Evolutionary conservation across 2,888 invertebrate genomes (phyloP), one percentile per base, ranked within the genome.

Genomic region (Cabera pusaria): DNA sequence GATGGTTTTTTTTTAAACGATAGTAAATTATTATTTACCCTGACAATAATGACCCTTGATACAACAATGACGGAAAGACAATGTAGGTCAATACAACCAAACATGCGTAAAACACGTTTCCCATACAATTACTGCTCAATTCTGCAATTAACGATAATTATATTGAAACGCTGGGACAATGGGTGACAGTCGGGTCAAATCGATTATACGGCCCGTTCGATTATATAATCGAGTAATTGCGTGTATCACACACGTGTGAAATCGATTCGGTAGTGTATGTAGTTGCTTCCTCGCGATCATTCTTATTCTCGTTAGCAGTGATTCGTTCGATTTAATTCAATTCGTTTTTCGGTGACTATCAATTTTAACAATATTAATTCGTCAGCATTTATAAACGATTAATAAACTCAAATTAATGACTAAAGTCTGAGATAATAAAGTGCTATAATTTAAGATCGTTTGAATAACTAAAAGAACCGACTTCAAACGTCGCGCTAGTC

Each of bases 181-280:
- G 19, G 38, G 26, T 9, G 41, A 35, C 22, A 10, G 18, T n/a
- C 35, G 31, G 29, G 26, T 21, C 35, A 16, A 31, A 29, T 41
- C 26, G 23, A 36, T 42, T 42, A 41, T 10, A 18, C 21, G 31
- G 22, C 17, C 12, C 31, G 18, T 19, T 35, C 35, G 35, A 25
- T 41, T 41, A 41, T 35, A 31, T 31, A 31, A 42, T 36, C 35
- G 31, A 31, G 22, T 22, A 18, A 24, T 35, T 31, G 41, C 40
- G 34, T 40, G 40, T 17, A 25, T 21, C 10, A 20, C 12, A 24
- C 6, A 6, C 2, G 6, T 18, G 8, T 22, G 33, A 14, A 14
- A 24, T 25, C 8, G 19, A 24, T 33, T 35, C 21, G 21, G 25
- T 23, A 26, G 31, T 26, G 38, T 22, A 8, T 22, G n/a, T 8